Evolutionary conservation across 1,140 invertebrate species (phyloP), one percentile per base, ranked within the genome.

Genomic region (Drosophila neocordata): DNA sequence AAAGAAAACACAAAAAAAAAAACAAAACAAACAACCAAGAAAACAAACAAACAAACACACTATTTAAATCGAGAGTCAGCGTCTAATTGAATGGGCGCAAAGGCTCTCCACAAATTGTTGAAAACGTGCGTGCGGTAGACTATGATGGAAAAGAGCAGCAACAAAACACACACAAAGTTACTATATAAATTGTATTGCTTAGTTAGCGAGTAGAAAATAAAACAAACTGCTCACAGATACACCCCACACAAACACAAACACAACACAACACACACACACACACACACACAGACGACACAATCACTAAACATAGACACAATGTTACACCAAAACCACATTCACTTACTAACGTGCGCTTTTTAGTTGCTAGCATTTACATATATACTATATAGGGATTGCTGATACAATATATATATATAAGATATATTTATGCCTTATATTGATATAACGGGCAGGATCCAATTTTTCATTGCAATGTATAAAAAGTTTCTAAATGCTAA

Each of bases 151-250:
- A 7, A 59, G 18, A 41, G 7, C 56, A 41, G 58, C 48, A 57
- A 63, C 62, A 52, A 60, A 65, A 66, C 24, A 79, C 69, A 79
- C 79, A 83, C 76, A 83, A 87, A 87, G 83, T 87, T 87, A 87
- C 83, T 87, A 87, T 79, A 69, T 65, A 56, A 75, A 73, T 66
- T 80, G 73, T 77, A 85, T 80, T 79, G 81, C 66, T 77, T 76
- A 71, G 66, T 85, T 80, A 85, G 73, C 62, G 48, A 64, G 62
- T 64, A 68, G 71, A 69, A 37, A 60, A 52, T 34, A 53, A 31
- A 35, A 67, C 52, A 62, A 34, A 24, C 51, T 53, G 13, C 34
- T 51, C 48, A 53, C 61, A 61, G 37, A 65, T 18, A 44, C 4
- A 35, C 15, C 22, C n/a, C 8, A 35, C 15, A 65, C 15, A 13